Evolutionary conservation across 2,888 invertebrate species (phyloP), one percentile per base, ranked within the genome.

Genomic region (Protonemura montana): DNA sequence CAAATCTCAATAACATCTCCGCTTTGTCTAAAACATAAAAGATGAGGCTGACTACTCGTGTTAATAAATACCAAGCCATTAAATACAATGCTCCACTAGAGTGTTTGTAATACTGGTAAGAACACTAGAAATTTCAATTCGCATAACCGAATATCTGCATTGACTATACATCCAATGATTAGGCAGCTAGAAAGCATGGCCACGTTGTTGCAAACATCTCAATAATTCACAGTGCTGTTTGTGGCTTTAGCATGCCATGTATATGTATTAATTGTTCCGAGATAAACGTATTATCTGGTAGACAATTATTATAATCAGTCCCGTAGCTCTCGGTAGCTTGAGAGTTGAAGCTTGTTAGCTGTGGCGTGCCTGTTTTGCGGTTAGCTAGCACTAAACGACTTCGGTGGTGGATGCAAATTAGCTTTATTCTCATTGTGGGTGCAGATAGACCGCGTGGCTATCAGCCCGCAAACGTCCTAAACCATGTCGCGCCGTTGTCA

Each of bases 241-340:
- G 6, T 59, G 59, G 59, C 16, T 3, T 59, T 59, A 59, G 21
- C 3, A 59, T 59, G 59, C 21, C 21, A 59, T 59, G 59, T 59
- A 21, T 59, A 21, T 59, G 59, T 59, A 59, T 59, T 59, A 59
- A 59, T 59, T 59, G 59, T 59, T 59, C 59, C 6, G 59, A 59
- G 59, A 59, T 59, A 59, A 59, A 59, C 59, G 59, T 59, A 59
- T 59, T 59, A 59, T 59, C 59, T 59, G 59, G 59, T 21, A 59
- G 59, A 59, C 59, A 59, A 59, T 59, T 59, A 59, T 59, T 59
- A 59, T 59, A 59, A 59, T 59, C 59, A 59, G 59, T 59, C 59
- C 21, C 59, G 59, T 59, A 59, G 59, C 59, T 59, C 59, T 59
- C 21, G 59, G 59, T 59, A 59, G 59, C 59, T 59, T 59, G 59